Conservation (phyloP, 2,113 vertebrate genomes). For the Thunnus thynnus region DNA sequence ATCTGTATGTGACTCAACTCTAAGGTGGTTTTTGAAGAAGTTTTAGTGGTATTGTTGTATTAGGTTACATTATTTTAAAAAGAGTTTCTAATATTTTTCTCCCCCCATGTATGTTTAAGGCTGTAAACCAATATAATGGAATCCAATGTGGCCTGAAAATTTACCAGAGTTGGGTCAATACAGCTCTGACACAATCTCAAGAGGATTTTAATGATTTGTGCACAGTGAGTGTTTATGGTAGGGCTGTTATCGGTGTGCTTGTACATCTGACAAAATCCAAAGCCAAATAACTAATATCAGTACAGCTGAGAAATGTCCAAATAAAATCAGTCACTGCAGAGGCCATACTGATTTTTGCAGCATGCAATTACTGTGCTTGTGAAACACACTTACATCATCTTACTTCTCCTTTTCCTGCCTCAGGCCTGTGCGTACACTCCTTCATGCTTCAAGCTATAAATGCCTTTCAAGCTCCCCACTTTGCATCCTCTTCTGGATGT, state of each 20-base stretch:
- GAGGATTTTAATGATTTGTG: neutral
- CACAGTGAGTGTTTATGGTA: neutral
- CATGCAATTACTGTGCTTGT: constrained; percentile 49
- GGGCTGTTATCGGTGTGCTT: neutral
- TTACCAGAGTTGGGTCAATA: neutral
- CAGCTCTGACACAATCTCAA: neutral
- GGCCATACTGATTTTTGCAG: constrained; percentile 37
- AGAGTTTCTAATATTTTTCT: neutral
- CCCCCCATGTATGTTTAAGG: too few species aligned
- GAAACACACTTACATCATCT: constrained; percentile 45
- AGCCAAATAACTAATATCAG: neutral
- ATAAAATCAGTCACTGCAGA: constrained; percentile 17
- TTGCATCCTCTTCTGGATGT: constrained; percentile 34
- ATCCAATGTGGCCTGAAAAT: neutral
- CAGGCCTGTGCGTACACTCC: constrained; percentile 46
- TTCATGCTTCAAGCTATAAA: constrained; percentile 63
- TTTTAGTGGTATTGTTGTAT: neutral
- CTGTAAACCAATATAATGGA: too few species aligned
- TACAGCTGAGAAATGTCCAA: constrained; percentile 11
- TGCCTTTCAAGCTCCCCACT: constrained; percentile 43
- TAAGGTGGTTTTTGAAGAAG: too few species aligned
- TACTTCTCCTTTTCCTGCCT: constrained; percentile 24
- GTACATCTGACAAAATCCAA: neutral
- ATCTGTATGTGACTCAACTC: neutral
- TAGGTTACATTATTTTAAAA: neutral